Base-by-base conservation (phyloP, 2,888 invertebrate species). In the Drosophila conformis region DNA sequence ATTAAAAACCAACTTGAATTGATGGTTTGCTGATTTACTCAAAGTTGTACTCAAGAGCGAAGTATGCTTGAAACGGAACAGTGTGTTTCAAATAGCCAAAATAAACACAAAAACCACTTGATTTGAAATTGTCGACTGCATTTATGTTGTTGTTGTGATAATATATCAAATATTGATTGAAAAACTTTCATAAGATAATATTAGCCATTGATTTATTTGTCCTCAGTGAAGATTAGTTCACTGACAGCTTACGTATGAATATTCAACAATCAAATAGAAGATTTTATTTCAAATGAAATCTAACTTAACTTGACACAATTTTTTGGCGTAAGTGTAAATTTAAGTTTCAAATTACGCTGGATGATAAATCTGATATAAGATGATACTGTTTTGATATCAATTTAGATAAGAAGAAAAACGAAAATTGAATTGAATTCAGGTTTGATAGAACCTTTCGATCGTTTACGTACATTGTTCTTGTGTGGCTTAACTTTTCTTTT, bases 1-100 rank as follows among this genome's bases (percentile, higher is more conserved):
- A 51, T 54, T 33, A 35, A 27, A 33, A 33, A 13, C 27, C 42
- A 49, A 35, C 31, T 60, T 10, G 18, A 58, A 33, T 57, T 61
- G 48, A 51, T 53, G 61, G 15, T 10, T 48, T 25, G 35, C 25
- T 36, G 36, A 35, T 53, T 58, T 33, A 62, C 48, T n/a, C 13
- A 29, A 25, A 42, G 33, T 8, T 38, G 4, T n/a, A 38, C 46
- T 53, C 21, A n/a, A 38, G 11, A n/a, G 13, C 38, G n/a, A 33
- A 48, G 21, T 38, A 2, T 18, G n/a, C 31, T 31, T 18, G 8
- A 15, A 68, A 53, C 15, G 2, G 27, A 29, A 8, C 2, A 15
- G 13, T 5, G n/a, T 15, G 21, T n/a, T 53, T 25, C 8, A 53
- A 33, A 21, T 1, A 8, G 25, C 10, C 5, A 18, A 25, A 53